phyloP scores from a whole-genome alignment of 1,140 invertebrate species.

The Drosophila prosaltans region DNA sequence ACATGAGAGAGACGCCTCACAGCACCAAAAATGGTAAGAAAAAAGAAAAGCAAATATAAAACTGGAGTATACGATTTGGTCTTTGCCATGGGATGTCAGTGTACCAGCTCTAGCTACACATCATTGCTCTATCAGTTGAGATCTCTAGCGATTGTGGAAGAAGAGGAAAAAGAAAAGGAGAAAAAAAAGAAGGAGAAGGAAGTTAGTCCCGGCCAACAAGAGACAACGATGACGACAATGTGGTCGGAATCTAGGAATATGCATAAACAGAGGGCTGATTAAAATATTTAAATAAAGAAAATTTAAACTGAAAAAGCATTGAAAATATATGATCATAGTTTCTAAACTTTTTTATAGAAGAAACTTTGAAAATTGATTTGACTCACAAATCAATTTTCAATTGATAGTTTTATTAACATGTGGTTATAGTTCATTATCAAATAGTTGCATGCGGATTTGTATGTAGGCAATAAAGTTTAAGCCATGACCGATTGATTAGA shows the following conservation, averaged over 20 bases:
- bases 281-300: neutral
- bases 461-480: no score
- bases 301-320: no score
- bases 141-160: slow-evolving; percentile 67
- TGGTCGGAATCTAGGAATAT: slow-evolving; percentile 42
- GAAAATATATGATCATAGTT: no score
- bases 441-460: no score
- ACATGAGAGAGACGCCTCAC: slow-evolving; percentile 48
- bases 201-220: slow-evolving; percentile 37
- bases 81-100: slow-evolving; percentile 30
- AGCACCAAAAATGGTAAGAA: slow-evolving; percentile 63
- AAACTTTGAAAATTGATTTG: no score
- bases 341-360: no score
- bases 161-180: slow-evolving; percentile 44
- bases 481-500: no score
- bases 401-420: no score
- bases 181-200: slow-evolving; percentile 38
- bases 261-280: slow-evolving; percentile 7
- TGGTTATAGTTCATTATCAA: no score
- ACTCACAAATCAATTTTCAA: no score
- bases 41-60: slow-evolving; percentile 35
- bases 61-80: slow-evolving; percentile 69
- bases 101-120: slow-evolving; percentile 63
- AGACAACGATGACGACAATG: slow-evolving; percentile 41
- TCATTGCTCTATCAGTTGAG: slow-evolving; percentile 81